phyloP scores from a whole-genome alignment of 2,113 vertebrate genomes.

The Otis tarda region DNA sequence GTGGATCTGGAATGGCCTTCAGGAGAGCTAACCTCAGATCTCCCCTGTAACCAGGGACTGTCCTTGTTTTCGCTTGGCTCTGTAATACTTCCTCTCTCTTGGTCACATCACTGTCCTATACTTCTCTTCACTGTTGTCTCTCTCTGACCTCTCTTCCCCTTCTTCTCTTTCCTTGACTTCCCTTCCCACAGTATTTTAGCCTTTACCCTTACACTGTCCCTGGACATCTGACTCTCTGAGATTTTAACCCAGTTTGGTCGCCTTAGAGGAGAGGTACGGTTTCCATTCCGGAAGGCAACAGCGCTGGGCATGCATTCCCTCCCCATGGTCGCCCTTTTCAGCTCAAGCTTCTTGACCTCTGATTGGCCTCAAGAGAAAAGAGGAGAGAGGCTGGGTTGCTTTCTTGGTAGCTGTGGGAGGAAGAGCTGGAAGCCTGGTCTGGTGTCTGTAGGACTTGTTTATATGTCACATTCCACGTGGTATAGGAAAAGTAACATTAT shows the following conservation, averaged over 20 bases:
- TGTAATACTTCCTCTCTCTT: background rate
- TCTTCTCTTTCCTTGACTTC: background rate
- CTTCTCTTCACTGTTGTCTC: background rate
- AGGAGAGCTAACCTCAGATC: background rate
- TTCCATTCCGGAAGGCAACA: background rate
- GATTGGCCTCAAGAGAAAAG: background rate
- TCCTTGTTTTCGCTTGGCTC: background rate
- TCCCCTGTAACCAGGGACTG: background rate
- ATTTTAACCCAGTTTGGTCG: background rate
- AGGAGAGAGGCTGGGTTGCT: background rate
- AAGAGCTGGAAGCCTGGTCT: background rate
- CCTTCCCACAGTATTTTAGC: background rate
- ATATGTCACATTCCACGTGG: background rate
- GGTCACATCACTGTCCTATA: background rate
- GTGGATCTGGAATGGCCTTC: background rate
- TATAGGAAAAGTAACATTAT: conserved; percentile 4
- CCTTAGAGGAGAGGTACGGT: background rate
- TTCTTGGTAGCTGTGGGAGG: background rate
- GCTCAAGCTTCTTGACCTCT: conserved; percentile 9
- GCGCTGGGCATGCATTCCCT: background rate
- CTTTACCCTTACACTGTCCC: background rate
- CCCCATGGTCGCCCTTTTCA: background rate
- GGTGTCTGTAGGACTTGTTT: conserved; percentile 8
- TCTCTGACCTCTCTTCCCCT: background rate
- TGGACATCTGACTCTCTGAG: background rate